Conservation (phyloP, 2,113 vertebrate species). For the Chunga burmeisteri region DNA sequence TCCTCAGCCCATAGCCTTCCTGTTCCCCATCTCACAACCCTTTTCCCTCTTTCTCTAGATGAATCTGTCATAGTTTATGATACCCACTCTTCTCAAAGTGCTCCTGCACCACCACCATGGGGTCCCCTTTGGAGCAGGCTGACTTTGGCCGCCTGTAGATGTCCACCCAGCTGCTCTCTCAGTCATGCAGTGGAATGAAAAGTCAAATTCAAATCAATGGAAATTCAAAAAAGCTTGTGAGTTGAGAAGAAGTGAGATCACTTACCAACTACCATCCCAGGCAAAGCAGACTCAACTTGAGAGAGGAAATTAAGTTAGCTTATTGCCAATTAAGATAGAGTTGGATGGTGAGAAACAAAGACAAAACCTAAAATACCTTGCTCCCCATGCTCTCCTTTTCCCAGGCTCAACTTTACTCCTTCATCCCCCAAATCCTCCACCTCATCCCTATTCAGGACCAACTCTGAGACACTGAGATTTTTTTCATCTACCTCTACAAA, state of each 20-base stretch:
- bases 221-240: neutral
- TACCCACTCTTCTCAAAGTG: rapidly evolving
- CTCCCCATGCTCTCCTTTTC: rapidly evolving
- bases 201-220: no score
- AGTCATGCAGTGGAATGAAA: no score
- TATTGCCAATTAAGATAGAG: neutral
- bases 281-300: neutral
- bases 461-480: neutral
- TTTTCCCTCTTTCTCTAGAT: neutral
- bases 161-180: rapidly evolving
- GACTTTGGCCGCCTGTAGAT: rapidly evolving
- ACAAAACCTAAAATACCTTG: neutral
- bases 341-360: neutral
- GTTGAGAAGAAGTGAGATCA: neutral
- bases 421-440: neutral
- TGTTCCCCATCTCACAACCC: rapidly evolving
- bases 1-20: neutral
- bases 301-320: rapidly evolving
- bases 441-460: neutral
- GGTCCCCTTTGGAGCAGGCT: rapidly evolving
- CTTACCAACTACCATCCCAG: rapidly evolving
- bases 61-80: rapidly evolving
- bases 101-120: rapidly evolving
- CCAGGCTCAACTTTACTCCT: neutral
- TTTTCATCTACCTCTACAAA: neutral